Percentiles rank a stretch among this genome's conserved stretches.
Evolutionary conservation across 2,888 invertebrate species (phyloP).

Genomic region (Tiphia femorata): DNA sequence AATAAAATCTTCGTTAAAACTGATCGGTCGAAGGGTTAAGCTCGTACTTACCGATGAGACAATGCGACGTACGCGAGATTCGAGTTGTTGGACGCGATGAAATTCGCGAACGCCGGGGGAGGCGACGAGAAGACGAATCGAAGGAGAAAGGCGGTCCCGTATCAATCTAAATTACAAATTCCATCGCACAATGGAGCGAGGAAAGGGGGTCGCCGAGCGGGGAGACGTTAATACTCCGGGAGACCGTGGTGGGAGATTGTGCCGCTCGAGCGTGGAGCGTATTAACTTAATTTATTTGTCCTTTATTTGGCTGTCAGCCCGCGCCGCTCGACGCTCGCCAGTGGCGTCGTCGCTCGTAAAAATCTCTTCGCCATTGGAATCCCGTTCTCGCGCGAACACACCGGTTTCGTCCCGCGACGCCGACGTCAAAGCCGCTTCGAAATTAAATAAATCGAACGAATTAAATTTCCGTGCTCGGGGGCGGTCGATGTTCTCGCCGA

Average conservation of each 20-base stretch:
- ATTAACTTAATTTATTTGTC: conserved; percentile 68
- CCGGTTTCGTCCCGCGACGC: too few relatives aligned
- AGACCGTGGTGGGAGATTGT: conserved; percentile 38
- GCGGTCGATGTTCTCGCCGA: too few relatives aligned
- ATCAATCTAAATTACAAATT: conserved; percentile 69
- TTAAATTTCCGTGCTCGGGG: too few relatives aligned
- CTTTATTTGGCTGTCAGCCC: conserved; percentile 67
- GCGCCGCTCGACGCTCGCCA: conserved; percentile 52
- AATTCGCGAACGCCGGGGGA: conserved; percentile 8
- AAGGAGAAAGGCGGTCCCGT: conserved; percentile 44
- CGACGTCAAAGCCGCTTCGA: too few relatives aligned
- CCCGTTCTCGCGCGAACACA: too few relatives aligned
- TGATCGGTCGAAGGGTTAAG: too few relatives aligned
- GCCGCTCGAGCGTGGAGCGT: conserved; percentile 51
- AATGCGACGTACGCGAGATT: too few relatives aligned
- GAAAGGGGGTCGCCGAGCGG: conserved; percentile 27
- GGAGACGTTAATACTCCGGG: conserved; percentile 37
- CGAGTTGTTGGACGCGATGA: background rate
- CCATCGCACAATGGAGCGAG: conserved; percentile 62
- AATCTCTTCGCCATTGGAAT: background rate
- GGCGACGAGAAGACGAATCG: conserved; percentile 20
- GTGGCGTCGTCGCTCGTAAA: conserved; percentile 46
- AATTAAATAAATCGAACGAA: too few relatives aligned
- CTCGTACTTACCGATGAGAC: too few relatives aligned
- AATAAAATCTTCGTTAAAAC: too few relatives aligned